These are phyloP conservation scores for Girardinichthys multiradiatus DNA, from an alignment of 2,113 vertebrate species.

Conservation along the genomic window DNA sequence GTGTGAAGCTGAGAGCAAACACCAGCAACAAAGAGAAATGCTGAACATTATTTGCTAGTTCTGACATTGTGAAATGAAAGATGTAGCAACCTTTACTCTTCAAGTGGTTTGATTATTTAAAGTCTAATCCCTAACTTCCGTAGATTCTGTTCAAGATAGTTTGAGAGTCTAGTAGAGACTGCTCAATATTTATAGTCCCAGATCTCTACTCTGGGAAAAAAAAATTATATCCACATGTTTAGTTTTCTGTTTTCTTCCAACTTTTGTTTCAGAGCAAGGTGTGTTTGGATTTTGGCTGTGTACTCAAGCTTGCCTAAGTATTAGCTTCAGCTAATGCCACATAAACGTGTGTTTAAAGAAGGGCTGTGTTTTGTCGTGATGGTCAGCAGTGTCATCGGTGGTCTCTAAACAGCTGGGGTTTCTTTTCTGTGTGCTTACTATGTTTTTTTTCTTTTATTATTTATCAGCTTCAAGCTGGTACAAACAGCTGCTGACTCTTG, in stretches of 20 bases:
- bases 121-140: slow-evolving; percentile 17
- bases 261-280: slow-evolving; percentile 37
- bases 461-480: slow-evolving; percentile 26
- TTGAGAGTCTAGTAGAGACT: slow-evolving; percentile 18
- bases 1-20: slow-evolving; percentile 19
- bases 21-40: slow-evolving; percentile 15
- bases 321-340: slow-evolving; percentile 44
- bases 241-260: slow-evolving; percentile 41
- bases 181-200: slow-evolving; percentile 66
- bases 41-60: neutral
- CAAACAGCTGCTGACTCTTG: slow-evolving; percentile 43
- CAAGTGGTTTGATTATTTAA: neutral
- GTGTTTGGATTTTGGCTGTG: slow-evolving; percentile 63
- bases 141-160: slow-evolving; percentile 25
- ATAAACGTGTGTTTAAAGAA: slow-evolving; percentile 28
- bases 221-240: slow-evolving; percentile 31
- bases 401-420: slow-evolving; percentile 9
- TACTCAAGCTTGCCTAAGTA: slow-evolving; percentile 62
- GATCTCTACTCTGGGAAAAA: slow-evolving; percentile 18
- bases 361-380: neutral
- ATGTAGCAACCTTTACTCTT: neutral
- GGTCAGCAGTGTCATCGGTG: slow-evolving; percentile 9
- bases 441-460: neutral
- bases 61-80: slow-evolving; percentile 37
- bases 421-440: slow-evolving; percentile 7